A percentile compares a stretch with the other conserved stretches of the same genome.
Conservation (phyloP, 1,140 invertebrate species). For the Lordiphosa stackelbergi region DNA sequence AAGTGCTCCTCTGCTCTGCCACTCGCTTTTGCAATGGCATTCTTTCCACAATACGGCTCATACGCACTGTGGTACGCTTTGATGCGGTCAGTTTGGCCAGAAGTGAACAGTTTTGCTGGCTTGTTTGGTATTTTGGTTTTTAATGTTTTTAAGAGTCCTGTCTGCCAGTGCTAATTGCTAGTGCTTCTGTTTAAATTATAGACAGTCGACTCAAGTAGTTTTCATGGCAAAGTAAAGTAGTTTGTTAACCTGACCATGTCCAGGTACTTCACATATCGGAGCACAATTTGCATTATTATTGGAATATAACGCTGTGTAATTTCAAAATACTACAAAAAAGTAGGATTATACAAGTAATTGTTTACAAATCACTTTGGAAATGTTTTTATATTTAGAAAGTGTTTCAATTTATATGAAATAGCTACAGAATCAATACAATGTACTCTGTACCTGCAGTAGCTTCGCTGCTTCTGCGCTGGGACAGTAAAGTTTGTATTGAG, state of each 20-base stretch:
- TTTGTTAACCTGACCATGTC: slow-evolving; percentile 41
- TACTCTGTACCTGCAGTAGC: no score
- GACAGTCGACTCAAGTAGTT: slow-evolving; percentile 51
- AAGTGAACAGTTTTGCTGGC: slow-evolving; percentile 19
- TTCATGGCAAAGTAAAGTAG: slow-evolving; percentile 35
- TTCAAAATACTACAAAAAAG: no score
- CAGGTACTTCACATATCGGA: slow-evolving; percentile 7
- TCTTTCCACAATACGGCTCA: slow-evolving; percentile 41
- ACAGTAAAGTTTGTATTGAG: no score
- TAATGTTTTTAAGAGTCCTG: slow-evolving; percentile 56
- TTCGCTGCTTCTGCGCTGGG: no score
- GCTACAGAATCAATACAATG: no score
- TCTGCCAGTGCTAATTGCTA: slow-evolving; percentile 46
- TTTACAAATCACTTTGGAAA: no score
- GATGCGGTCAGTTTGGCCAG: slow-evolving; percentile 53
- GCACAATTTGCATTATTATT: not conserved
- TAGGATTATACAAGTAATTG: no score
- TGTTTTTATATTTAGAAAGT: no score
- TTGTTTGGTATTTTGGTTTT: slow-evolving; percentile 41
- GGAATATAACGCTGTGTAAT: no score
- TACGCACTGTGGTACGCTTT: slow-evolving; percentile 59
- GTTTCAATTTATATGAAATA: no score
- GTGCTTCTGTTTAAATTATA: slow-evolving; percentile 56
- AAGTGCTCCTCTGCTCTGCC: slow-evolving; percentile 22
- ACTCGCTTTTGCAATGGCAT: not conserved